Percentiles rank a stretch among this genome's conserved stretches.
These are phyloP conservation scores for Thalassaphorura encarpata DNA, from an alignment of 1,140 invertebrate species.

Conservation along the genomic window DNA sequence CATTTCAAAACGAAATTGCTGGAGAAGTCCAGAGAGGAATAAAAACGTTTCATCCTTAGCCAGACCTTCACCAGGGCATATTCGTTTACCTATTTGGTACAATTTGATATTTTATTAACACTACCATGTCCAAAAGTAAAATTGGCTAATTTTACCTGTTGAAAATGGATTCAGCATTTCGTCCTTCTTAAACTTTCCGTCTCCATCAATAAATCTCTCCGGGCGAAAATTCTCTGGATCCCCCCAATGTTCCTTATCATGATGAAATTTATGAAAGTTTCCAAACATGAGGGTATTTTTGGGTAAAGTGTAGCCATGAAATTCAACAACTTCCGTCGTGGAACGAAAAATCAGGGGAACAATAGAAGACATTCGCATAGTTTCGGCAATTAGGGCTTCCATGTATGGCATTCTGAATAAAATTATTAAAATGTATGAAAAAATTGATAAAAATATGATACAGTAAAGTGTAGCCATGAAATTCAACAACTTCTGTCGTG, in stretches of 20 bases:
- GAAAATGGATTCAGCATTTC: conserved; percentile 40
- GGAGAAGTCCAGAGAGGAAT: conserved; percentile 22
- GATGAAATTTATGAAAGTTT: conserved; percentile 65
- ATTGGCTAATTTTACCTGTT: conserved; percentile 13
- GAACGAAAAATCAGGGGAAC: too few relatives aligned
- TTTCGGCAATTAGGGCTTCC: too few relatives aligned
- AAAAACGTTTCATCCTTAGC: conserved; percentile 27
- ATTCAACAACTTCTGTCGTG: conserved; percentile 53
- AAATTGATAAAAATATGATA: too few relatives aligned
- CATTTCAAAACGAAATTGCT: conserved; percentile 20
- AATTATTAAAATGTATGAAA: too few relatives aligned
- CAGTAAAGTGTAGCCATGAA: too few relatives aligned
- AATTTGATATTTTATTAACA: not conserved
- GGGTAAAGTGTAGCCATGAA: conserved; percentile 33
- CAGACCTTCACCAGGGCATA: conserved; percentile 29
- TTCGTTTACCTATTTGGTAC: conserved; percentile 24
- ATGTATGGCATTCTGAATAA: too few relatives aligned
- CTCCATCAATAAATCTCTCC: conserved; percentile 58
- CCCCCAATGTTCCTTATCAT: conserved; percentile 55
- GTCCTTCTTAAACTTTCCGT: conserved; percentile 50
- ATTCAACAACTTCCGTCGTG: conserved; percentile 9
- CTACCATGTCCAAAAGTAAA: too few relatives aligned
- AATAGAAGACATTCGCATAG: too few relatives aligned
- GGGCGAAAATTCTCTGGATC: conserved; percentile 65
- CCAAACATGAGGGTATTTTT: conserved; percentile 70